phyloP scores from a whole-genome alignment of 64 coral and sea anemone species.

The Exaiptasia diaphana region DNA sequence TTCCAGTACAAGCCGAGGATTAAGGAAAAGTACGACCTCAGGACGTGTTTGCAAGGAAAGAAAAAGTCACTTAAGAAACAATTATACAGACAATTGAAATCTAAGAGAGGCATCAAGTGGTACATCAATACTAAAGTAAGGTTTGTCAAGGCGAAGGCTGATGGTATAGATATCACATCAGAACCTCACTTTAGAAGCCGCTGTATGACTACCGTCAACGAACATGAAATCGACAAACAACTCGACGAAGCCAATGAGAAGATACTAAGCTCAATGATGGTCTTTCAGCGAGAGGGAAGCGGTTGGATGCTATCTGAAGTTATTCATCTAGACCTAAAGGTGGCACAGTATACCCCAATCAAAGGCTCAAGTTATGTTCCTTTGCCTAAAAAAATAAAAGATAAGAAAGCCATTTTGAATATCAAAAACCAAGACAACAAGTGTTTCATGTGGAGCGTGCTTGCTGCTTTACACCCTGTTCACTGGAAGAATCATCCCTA shows the following conservation, averaged over 20 bases:
- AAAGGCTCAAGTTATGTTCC: background rate
- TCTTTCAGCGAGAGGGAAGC: slow-evolving; percentile 4
- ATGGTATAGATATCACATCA: background rate
- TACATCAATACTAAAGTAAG: slow-evolving; percentile 11
- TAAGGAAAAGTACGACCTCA: slow-evolving; percentile 23
- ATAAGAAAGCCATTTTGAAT: slow-evolving; percentile 24
- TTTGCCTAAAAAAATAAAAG: background rate
- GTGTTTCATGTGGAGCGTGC: background rate
- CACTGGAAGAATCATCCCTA: background rate
- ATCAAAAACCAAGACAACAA: background rate
- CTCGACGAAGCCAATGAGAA: background rate
- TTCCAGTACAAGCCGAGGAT: background rate
- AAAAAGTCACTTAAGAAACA: background rate
- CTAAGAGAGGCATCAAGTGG: slow-evolving; percentile 37
- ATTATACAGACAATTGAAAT: background rate
- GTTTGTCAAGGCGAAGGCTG: slow-evolving; percentile 25
- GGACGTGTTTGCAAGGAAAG: background rate
- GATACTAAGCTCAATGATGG: background rate
- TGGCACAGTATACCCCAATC: background rate
- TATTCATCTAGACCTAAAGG: background rate
- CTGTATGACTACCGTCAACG: slow-evolving; percentile 9
- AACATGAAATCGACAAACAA: background rate
- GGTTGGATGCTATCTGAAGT: slow-evolving; percentile 31
- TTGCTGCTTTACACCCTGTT: slow-evolving; percentile 11
- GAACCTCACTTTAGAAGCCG: slow-evolving; percentile 39